Evolutionary conservation across 1,140 invertebrate genomes (phyloP).

Genomic region (Teleogryllus occipitalis): DNA sequence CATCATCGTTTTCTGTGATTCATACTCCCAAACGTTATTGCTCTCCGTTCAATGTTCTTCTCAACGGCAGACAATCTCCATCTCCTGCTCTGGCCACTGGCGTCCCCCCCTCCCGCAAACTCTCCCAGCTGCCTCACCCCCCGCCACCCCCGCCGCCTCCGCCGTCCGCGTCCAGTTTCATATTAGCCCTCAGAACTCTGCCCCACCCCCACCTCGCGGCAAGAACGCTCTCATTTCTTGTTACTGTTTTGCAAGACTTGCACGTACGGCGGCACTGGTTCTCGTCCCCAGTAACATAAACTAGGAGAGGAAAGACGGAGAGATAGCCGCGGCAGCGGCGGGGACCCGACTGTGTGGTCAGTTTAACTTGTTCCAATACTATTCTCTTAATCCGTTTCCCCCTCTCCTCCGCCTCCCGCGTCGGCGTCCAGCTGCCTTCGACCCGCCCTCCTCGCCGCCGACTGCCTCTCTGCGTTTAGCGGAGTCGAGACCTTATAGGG

Average conservation of each 20-base stretch:
- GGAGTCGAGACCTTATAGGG: not conserved
- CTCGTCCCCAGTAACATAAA: slow-evolving; percentile 3
- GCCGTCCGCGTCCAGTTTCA: not conserved
- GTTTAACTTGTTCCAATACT: not conserved
- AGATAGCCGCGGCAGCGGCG: too few species aligned
- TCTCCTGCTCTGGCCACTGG: not conserved
- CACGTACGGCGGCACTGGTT: not conserved
- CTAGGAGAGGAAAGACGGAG: not conserved
- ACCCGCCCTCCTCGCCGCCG: too few species aligned
- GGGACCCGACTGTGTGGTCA: not conserved
- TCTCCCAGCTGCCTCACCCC: too few species aligned
- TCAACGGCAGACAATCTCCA: not conserved
- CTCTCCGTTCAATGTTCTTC: not conserved
- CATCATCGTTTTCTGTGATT: too few species aligned
- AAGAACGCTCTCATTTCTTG: slow-evolving; percentile 1
- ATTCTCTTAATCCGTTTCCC: not conserved
- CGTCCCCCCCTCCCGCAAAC: too few species aligned
- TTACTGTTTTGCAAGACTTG: slow-evolving; percentile 4
- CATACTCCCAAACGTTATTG: too few species aligned
- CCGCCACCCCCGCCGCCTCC: too few species aligned
- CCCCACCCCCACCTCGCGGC: not conserved
- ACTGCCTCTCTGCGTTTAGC: not conserved
- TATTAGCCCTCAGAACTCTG: not conserved
- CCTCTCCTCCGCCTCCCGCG: too few species aligned
- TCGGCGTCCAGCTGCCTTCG: not conserved